Percentiles rank a stretch among this genome's conserved stretches.
These are phyloP conservation scores for Drosophila planitibia DNA, from an alignment of 2,888 invertebrate genomes.

Conservation along the genomic window DNA sequence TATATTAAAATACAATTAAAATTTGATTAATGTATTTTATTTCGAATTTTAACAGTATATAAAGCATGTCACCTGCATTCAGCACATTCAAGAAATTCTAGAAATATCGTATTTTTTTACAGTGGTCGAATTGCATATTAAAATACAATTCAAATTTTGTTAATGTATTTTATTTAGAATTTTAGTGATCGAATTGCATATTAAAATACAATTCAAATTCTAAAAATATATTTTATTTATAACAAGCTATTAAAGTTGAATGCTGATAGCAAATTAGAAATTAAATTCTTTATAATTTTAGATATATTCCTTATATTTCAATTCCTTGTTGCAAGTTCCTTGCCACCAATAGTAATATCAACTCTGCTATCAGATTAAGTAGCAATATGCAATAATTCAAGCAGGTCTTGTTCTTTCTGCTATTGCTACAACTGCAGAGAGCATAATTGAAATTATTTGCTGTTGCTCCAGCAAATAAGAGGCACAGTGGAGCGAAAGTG, in stretches of 20 bases:
- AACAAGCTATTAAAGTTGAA: background rate
- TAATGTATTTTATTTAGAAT: background rate
- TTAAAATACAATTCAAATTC: no score
- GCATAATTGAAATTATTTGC: background rate
- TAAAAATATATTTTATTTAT: no score
- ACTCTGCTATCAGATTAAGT: background rate
- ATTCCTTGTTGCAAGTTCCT: background rate
- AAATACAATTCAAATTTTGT: background rate
- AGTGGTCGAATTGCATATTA: no score
- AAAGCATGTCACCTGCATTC: no score
- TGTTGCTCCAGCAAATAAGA: background rate
- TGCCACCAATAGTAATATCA: background rate
- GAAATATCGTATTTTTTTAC: no score
- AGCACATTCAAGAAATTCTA: no score
- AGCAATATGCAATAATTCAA: background rate
- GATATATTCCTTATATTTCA: background rate
- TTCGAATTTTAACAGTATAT: background rate
- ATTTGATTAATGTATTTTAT: background rate
- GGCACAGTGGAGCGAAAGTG: background rate
- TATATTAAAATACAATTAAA: background rate
- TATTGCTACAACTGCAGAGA: background rate
- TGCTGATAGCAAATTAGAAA: background rate
- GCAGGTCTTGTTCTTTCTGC: background rate
- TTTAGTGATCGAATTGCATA: no score
- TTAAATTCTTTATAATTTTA: background rate